Percentiles rank a stretch among this genome's conserved stretches.
Evolutionary conservation across 2,888 invertebrate species (phyloP).

Genomic region (Melolontha melolontha): DNA sequence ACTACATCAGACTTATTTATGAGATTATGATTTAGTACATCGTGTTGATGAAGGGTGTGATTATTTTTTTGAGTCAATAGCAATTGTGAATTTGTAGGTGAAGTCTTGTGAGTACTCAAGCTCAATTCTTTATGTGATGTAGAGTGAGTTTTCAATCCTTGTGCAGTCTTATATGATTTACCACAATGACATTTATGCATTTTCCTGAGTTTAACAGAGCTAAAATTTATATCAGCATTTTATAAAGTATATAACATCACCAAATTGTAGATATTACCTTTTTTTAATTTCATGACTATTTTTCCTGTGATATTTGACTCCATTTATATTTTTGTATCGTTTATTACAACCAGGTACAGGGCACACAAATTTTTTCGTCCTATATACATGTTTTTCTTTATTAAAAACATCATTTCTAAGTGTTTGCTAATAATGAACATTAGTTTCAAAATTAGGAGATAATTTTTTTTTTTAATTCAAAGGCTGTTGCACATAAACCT

Average conservation of each 20-base stretch:
- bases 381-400: conserved; percentile 17
- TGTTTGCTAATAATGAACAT: conserved; percentile 53
- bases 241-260: neutral
- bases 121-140: conserved; percentile 55
- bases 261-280: conserved; percentile 42
- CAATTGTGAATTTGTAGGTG: conserved; percentile 18
- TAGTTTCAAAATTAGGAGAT: conserved; percentile 48
- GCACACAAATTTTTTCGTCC: conserved; percentile 81
- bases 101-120: conserved; percentile 3
- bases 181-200: conserved; percentile 87
- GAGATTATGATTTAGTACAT: neutral
- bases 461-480: conserved; percentile 52
- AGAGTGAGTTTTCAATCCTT: conserved; percentile 82
- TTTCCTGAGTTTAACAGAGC: conserved; percentile 66
- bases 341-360: conserved; percentile 90
- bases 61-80: neutral
- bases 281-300: conserved; percentile 77
- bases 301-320: conserved; percentile 89
- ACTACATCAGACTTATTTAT: conserved; percentile 26
- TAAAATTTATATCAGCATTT: conserved; percentile 44
- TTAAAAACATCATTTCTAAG: conserved; percentile 54
- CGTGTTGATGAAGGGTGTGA: conserved; percentile 1
- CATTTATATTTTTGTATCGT: conserved; percentile 89
- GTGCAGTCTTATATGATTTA: conserved; percentile 86
- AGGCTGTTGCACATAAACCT: neutral